Conservation (phyloP, 2,113 vertebrate species). For the Myanophis thanlyinensis region DNA sequence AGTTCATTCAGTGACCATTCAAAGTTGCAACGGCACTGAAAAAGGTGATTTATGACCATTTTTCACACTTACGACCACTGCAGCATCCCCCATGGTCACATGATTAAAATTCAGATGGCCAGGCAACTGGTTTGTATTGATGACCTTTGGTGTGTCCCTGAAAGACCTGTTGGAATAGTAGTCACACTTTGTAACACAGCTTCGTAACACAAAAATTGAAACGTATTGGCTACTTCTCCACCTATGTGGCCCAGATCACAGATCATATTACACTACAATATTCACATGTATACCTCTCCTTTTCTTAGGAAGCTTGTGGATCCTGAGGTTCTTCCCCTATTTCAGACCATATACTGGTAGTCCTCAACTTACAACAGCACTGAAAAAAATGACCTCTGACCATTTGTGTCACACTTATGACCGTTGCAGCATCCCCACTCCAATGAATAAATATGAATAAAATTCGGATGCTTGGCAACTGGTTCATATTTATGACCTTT, state of each 20-base stretch:
- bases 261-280: neutral
- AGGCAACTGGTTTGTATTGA: too few relatives aligned
- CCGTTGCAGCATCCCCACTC: neutral
- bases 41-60: too few relatives aligned
- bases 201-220: neutral
- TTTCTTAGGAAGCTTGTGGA: neutral
- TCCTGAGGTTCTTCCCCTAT: neutral
- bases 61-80: too few relatives aligned
- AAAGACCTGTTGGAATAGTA: neutral
- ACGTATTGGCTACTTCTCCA: neutral
- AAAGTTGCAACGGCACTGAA: too few relatives aligned
- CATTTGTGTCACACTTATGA: neutral
- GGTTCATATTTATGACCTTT: too few relatives aligned
- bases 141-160: too few relatives aligned
- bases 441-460: too few relatives aligned
- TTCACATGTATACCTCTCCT: neutral
- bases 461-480: too few relatives aligned
- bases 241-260: neutral
- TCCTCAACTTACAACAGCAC: neutral
- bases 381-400: neutral
- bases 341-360: neutral
- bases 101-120: too few relatives aligned
- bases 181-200: neutral
- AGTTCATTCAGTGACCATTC: too few relatives aligned
- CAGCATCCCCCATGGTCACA: too few relatives aligned